Evolutionary conservation across 2,888 invertebrate species (phyloP).

Genomic region (Tigriopus californicus): DNA sequence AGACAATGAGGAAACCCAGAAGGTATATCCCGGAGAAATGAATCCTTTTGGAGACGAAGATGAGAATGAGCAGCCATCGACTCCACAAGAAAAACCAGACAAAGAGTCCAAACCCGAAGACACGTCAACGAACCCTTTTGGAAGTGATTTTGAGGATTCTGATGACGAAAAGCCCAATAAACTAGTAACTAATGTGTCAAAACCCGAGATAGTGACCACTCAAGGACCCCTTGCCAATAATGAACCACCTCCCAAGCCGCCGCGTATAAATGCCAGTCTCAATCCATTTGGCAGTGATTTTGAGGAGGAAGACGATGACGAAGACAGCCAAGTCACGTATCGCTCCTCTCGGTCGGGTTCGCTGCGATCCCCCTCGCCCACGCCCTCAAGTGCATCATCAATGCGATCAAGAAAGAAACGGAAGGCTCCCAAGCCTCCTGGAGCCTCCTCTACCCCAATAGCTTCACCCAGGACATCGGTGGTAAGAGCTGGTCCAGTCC

Average conservation of each 20-base stretch:
- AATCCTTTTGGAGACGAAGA: constrained; percentile 49
- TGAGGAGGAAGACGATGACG: constrained; percentile 34
- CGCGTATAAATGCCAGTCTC: constrained; percentile 24
- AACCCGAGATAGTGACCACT: constrained; percentile 5
- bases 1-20: constrained; percentile 30
- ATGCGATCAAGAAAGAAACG: neutral
- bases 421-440: neutral
- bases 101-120: neutral
- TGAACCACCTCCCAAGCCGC: constrained; percentile 12
- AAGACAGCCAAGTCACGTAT: constrained; percentile 17
- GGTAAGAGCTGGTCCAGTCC: neutral
- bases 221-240: neutral
- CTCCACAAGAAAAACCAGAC: neutral
- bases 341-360: too few species aligned
- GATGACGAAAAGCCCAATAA: neutral
- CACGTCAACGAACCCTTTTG: constrained; percentile 11
- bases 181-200: neutral
- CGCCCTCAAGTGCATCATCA: neutral
- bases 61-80: neutral
- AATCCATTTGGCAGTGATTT: constrained; percentile 51
- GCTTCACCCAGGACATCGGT: neutral
- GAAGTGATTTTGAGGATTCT: neutral
- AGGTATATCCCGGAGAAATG: constrained; percentile 49
- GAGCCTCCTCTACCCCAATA: neutral
- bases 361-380: neutral